Evolutionary conservation across 2,888 invertebrate genomes (phyloP), one percentile per base, ranked within the genome.

Genomic region (Drosophila prolongata): DNA sequence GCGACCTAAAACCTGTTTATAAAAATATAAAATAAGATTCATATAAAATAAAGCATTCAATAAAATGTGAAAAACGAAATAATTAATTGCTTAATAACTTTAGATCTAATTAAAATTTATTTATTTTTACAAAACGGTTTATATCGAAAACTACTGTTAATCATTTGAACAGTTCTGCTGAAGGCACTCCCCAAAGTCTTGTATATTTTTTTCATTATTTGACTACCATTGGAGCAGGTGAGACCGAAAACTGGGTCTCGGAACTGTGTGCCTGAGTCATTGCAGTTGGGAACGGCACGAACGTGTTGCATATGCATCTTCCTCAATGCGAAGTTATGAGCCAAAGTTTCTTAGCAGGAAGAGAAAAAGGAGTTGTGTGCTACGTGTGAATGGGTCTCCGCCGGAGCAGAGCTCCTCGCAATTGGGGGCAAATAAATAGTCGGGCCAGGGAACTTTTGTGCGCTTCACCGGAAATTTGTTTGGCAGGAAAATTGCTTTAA

Each of bases 241-340:
- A 27, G 50, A 44, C 34, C 13, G 10, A 19, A 42, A 14, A 43
- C 46, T 6, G 11, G 11, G 11, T 11, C 13, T 16, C 30, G 46
- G 13, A 16, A n/a, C 8, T n/a, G 16, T 19, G 27, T 34, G 38
- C 19, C 44, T 46, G 61, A 43, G 46, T 50, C 68, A 57, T 57
- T 70, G 61, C 44, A 46, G 42, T 42, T 59, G 47, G 62, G 77
- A 82, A 74, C 85, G 77, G 74, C 70, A 56, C 52, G 86, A 76
- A 88, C 88, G 89, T 85, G 84, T 86, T 85, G 87, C 84, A 86
- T 86, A 86, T 89, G 80, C 80, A 86, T 89, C 87, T 87, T 85
- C 88, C 67, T 86, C 86, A 86, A 77, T 81, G 87, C 77, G 79
- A 87, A 85, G 89, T 85, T 85, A 84, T 86, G 84, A 89, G 87